phyloP scores from a whole-genome alignment of 2,888 invertebrate species.

The Thysanoteuthis rhombus region DNA sequence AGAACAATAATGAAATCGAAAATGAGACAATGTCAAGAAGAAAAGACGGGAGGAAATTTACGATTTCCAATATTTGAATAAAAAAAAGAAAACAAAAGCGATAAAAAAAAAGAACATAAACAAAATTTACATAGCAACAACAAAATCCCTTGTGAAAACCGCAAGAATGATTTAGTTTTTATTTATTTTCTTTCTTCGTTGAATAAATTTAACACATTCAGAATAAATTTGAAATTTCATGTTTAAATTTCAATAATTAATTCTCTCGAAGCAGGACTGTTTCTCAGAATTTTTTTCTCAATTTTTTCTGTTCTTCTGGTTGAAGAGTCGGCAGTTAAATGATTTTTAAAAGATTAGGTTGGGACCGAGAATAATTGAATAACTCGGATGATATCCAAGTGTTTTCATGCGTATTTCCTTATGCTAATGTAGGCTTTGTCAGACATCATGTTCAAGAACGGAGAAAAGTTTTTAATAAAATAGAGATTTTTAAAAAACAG shows the following conservation, averaged over 20 bases:
- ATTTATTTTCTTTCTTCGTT: background rate
- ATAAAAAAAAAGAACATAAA: too few species aligned
- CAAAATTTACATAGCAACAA: too few species aligned
- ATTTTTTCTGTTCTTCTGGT: background rate
- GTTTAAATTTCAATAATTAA: slow-evolving; percentile 12
- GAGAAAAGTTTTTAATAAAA: too few species aligned
- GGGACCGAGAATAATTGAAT: background rate
- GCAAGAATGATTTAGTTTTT: too few species aligned
- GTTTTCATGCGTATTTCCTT: too few species aligned
- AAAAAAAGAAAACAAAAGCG: too few species aligned
- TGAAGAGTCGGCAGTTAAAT: background rate
- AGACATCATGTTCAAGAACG: too few species aligned
- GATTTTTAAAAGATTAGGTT: background rate
- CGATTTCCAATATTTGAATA: too few species aligned
- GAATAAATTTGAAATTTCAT: background rate
- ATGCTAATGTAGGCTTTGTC: too few species aligned
- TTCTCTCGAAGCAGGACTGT: background rate
- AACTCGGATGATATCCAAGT: background rate
- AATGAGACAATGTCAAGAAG: background rate
- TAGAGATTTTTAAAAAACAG: too few species aligned
- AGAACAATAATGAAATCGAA: background rate
- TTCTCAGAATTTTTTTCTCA: background rate
- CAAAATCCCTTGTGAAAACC: too few species aligned
- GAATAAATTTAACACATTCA: background rate
- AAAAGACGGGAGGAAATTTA: background rate